Conservation (phyloP, 2,888 invertebrate species). For the Ennomos fuscantarius region DNA sequence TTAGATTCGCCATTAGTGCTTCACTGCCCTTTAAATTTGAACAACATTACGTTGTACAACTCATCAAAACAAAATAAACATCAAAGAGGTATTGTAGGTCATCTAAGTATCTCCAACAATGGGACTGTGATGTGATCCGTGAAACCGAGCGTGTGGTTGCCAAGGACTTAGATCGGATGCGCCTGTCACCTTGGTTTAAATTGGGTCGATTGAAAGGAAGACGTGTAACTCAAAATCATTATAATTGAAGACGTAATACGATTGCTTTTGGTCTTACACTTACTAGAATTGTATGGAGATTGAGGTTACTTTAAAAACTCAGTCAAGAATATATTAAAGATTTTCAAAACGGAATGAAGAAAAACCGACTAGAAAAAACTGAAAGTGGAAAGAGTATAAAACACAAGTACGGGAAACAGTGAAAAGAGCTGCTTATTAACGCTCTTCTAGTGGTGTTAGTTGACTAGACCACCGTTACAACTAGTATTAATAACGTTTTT, state of each 20-base stretch:
- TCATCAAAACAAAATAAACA: slow-evolving; percentile 40
- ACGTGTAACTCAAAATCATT: slow-evolving; percentile 31
- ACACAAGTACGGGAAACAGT: too few species aligned
- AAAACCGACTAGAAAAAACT: too few species aligned
- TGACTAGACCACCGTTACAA: too few species aligned
- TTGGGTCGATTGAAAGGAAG: slow-evolving; percentile 57
- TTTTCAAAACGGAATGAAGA: too few species aligned
- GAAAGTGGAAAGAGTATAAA: too few species aligned
- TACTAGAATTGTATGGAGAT: too few species aligned
- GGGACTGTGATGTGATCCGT: slow-evolving; percentile 70
- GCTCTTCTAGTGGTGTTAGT: too few species aligned
- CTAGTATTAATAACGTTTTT: too few species aligned
- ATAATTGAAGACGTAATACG: slow-evolving; percentile 30
- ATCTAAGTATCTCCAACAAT: slow-evolving; percentile 59
- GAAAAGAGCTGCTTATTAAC: too few species aligned
- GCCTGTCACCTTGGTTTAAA: slow-evolving; percentile 72
- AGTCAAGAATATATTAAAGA: too few species aligned
- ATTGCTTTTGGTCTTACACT: slow-evolving; percentile 21
- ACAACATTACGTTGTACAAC: slow-evolving; percentile 9
- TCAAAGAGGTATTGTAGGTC: slow-evolving; percentile 50
- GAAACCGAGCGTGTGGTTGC: slow-evolving; percentile 62
- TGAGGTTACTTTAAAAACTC: too few species aligned
- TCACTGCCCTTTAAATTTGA: slow-evolving; percentile 14
- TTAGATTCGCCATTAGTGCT: slow-evolving; percentile 14
- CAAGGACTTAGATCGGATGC: slow-evolving; percentile 77